Conservation (phyloP, 2,113 vertebrate species). For the Zosterops lateralis region DNA sequence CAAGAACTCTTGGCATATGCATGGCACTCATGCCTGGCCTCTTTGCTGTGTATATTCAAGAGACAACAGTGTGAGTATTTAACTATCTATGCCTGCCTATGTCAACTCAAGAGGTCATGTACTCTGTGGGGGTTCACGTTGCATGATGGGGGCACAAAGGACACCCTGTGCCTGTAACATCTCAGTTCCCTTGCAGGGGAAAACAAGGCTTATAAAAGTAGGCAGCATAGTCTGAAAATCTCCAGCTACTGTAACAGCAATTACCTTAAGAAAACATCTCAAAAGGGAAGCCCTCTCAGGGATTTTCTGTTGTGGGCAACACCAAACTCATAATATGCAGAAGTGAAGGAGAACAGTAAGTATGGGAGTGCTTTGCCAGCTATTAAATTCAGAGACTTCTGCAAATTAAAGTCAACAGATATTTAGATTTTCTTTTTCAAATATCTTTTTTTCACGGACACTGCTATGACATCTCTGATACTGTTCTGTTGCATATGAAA, state of each 20-base stretch:
- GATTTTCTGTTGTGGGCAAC: neutral
- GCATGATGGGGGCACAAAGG: neutral
- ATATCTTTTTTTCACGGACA: neutral
- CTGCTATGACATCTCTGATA: neutral
- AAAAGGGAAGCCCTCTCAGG: neutral
- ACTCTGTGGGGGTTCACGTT: accelerated
- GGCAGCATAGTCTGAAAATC: neutral
- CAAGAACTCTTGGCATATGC: neutral
- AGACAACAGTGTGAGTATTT: neutral
- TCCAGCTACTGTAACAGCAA: neutral
- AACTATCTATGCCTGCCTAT: neutral
- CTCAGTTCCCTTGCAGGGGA: neutral
- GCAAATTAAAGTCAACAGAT: neutral
- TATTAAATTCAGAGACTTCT: neutral
- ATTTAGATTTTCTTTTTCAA: neutral
- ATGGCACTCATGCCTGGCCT: neutral
- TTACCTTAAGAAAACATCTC: neutral
- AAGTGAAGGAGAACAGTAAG: neutral
- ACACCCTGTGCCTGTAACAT: neutral
- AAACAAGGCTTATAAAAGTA: neutral
- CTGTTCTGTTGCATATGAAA: neutral
- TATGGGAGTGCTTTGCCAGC: neutral
- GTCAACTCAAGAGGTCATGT: no score
- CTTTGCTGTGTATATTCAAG: neutral
- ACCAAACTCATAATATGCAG: neutral